A percentile compares a stretch with the other conserved stretches of the same genome.
These are phyloP conservation scores for Entelurus aequoreus DNA, from an alignment of 2,113 vertebrate species.

Conservation along the genomic window DNA sequence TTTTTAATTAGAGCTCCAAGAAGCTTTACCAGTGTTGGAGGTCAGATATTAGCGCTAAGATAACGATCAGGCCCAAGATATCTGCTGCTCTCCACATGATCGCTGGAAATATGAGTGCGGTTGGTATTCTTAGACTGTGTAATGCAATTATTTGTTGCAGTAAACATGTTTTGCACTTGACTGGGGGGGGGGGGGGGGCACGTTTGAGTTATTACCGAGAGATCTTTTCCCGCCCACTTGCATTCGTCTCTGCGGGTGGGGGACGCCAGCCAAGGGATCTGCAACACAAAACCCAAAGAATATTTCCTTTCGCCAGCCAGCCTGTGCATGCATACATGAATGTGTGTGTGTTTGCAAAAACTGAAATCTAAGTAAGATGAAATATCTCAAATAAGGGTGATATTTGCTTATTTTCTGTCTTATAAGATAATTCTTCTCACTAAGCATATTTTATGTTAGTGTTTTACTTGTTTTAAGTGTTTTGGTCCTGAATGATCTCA, in stretches of 20 bases:
- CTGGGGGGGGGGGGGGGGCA: background rate
- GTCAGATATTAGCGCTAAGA: constrained; percentile 28
- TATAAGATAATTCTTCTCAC: no score
- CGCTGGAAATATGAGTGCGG: background rate
- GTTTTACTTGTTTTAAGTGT: no score
- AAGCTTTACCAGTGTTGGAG: constrained; percentile 9
- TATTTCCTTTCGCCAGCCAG: background rate
- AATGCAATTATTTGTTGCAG: background rate
- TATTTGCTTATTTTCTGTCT: no score
- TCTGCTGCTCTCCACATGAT: constrained; percentile 11
- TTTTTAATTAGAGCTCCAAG: background rate
- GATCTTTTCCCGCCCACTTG: constrained; percentile 97
- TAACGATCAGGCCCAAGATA: constrained; percentile 19
- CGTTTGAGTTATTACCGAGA: constrained; percentile 76
- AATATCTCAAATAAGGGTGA: no score
- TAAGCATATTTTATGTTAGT: no score
- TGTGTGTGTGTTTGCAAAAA: constrained; percentile 6
- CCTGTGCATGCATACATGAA: constrained; percentile 15
- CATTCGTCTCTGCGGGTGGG: constrained; percentile 89
- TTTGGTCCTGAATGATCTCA: no score
- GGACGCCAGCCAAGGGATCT: constrained; percentile 92
- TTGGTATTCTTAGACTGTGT: background rate
- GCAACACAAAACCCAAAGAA: constrained; percentile 37
- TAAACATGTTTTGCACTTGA: background rate
- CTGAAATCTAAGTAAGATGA: no score